phyloP scores from a whole-genome alignment of 2,113 vertebrate genomes.

The Channa maculata region DNA sequence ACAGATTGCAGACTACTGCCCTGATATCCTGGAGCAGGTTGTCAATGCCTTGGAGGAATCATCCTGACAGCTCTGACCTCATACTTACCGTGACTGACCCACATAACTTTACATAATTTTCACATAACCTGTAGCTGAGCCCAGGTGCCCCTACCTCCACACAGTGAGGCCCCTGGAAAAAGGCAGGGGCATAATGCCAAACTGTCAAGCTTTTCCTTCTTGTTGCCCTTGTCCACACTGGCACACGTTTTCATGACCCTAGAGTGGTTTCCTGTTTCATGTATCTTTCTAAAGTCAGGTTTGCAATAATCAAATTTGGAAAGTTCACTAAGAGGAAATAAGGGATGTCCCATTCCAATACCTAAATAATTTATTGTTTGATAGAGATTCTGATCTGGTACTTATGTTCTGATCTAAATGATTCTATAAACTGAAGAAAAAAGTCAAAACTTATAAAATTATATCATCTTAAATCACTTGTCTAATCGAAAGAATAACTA shows the following conservation, averaged over 20 bases:
- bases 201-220: slow-evolving; percentile 26
- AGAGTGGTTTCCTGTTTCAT: slow-evolving; percentile 67
- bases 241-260: slow-evolving; percentile 25
- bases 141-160: slow-evolving; percentile 52
- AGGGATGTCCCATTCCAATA: too few species aligned
- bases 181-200: slow-evolving; percentile 25
- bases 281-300: slow-evolving; percentile 14
- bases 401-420: too few species aligned
- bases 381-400: too few species aligned
- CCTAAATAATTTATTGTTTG: too few species aligned
- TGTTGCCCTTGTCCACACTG: slow-evolving; percentile 36
- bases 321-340: slow-evolving; percentile 18
- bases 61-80: slow-evolving; percentile 81
- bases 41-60: slow-evolving; percentile 98
- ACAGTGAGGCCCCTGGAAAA: slow-evolving; percentile 13
- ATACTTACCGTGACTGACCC: slow-evolving; percentile 14
- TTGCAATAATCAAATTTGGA: slow-evolving; percentile 26
- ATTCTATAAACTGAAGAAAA: too few species aligned
- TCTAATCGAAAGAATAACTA: too few species aligned
- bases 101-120: slow-evolving; percentile 1
- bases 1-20: slow-evolving; percentile 98
- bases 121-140: slow-evolving; percentile 11
- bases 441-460: too few species aligned
- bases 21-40: slow-evolving; percentile 98
- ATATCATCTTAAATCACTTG: too few species aligned